phyloP scores from a whole-genome alignment of 2,113 vertebrate genomes.

The Taurulus bubalis region DNA sequence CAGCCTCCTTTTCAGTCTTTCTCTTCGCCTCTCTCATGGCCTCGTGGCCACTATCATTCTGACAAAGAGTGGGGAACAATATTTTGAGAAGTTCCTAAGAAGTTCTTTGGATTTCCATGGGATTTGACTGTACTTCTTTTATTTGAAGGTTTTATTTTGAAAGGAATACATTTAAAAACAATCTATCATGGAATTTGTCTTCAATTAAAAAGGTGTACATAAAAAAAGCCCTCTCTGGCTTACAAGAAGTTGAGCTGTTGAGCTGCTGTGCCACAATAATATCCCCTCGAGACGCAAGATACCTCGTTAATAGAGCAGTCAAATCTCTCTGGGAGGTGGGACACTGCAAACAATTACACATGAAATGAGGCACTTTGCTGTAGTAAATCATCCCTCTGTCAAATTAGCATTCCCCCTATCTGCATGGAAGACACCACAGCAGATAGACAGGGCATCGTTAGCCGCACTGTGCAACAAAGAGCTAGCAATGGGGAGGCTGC shows the following conservation, averaged over 20 bases:
- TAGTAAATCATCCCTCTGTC: constrained; percentile 80
- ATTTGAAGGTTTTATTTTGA: neutral
- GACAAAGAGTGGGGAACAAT: neutral
- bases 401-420: constrained; percentile 69
- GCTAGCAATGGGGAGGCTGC: constrained; percentile 63
- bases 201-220: neutral
- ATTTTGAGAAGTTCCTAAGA: neutral
- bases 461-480: constrained; percentile 59
- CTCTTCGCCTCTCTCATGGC: constrained; percentile 34
- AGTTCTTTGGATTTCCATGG: neutral
- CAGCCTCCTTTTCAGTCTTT: constrained; percentile 67
- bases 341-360: constrained; percentile 65
- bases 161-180: neutral
- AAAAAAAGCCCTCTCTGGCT: neutral
- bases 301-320: constrained; percentile 64
- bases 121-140: neutral
- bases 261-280: neutral
- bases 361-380: constrained; percentile 67
- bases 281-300: constrained; percentile 34
- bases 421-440: constrained; percentile 50
- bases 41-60: constrained; percentile 39
- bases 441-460: constrained; percentile 62
- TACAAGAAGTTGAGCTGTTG: neutral
- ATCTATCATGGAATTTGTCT: neutral
- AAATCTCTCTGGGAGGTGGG: constrained; percentile 63